Base-by-base conservation (phyloP, 37 sponge, comb jelly and placozoan species). In the Oscarella lobularis region DNA sequence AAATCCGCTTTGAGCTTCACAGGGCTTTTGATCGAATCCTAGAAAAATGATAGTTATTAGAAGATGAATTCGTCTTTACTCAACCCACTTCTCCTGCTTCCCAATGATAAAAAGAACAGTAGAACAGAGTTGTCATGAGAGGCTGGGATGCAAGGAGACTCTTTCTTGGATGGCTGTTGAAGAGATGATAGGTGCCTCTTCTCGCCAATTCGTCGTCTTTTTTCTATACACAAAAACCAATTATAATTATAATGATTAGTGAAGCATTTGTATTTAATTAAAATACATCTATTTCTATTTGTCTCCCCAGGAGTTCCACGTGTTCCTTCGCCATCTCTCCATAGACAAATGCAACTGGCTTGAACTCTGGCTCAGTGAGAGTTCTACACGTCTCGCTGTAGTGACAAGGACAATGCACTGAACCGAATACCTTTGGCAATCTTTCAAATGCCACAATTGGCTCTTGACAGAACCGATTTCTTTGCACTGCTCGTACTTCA, bases 51-150 rank as follows among this genome's bases (percentile, higher is more conserved):
- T 66, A 40, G 39, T 36, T 1, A 66, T 14, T 34, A 20, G 48
- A 74, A 2, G 35, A 38, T 3, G 33, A 31, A 2, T 20, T 9
- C 34, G 0, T 31, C 32, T n/a, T 3, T 30, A 30, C 73, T 3
- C 29, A 2, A 30, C 76, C 20, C 66, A 83, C 77, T 67, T 74
- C 79, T 6, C 48, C 66, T 2, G 38, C 55, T 0, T 66, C 66
- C 0, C 60, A 33, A 30, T 82, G 80, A 31, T 35, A 75, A 33
- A 55, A 36, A 36, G 76, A 86, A 76, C 75, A 75, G 74, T 82
- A 79, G 37, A 75, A 78, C 27, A 86, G 76, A 60, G 84, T 86
- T 33, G 76, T 75, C n/a, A 39, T 67, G 39, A 86, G 73, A 31
- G 87, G 60, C 1, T 35, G 66, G 83, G 76, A 83, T 5, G 79